Conservation (phyloP, 2,888 invertebrate genomes). For the Trisateles emortualis region DNA sequence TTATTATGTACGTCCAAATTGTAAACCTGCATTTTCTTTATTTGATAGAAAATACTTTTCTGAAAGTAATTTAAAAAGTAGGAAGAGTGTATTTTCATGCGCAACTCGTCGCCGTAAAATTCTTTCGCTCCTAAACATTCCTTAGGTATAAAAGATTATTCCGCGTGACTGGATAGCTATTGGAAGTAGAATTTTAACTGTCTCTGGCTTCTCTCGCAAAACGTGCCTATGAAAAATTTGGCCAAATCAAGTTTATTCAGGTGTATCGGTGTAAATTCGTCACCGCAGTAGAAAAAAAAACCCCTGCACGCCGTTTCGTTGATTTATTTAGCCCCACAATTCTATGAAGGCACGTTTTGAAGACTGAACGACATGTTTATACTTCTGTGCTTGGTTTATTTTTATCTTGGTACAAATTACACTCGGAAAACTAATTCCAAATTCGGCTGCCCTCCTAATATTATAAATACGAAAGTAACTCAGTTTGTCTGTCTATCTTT, state of each 20-base stretch:
- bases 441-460: too few species aligned
- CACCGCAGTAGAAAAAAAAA: constrained; percentile 23
- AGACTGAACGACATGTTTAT: neutral
- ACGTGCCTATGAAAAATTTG: constrained; percentile 28
- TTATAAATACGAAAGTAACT: too few species aligned
- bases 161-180: constrained; percentile 50
- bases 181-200: constrained; percentile 48
- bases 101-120: constrained; percentile 44
- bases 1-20: constrained; percentile 42
- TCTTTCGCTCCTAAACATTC: constrained; percentile 49
- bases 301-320: constrained; percentile 13
- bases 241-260: constrained; percentile 26
- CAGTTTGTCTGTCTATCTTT: too few species aligned
- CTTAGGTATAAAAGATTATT: constrained; percentile 51
- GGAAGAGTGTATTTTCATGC: constrained; percentile 46
- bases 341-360: neutral
- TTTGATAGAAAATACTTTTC: constrained; percentile 52
- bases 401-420: too few species aligned
- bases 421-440: too few species aligned
- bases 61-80: constrained; percentile 45
- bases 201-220: constrained; percentile 26
- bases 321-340: constrained; percentile 18
- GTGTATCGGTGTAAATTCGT: constrained; percentile 31
- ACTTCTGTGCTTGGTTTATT: neutral
- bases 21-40: constrained; percentile 52